These are phyloP conservation scores for Meles meles DNA, from an alignment of 2,113 vertebrate species.

Conservation along the genomic window DNA sequence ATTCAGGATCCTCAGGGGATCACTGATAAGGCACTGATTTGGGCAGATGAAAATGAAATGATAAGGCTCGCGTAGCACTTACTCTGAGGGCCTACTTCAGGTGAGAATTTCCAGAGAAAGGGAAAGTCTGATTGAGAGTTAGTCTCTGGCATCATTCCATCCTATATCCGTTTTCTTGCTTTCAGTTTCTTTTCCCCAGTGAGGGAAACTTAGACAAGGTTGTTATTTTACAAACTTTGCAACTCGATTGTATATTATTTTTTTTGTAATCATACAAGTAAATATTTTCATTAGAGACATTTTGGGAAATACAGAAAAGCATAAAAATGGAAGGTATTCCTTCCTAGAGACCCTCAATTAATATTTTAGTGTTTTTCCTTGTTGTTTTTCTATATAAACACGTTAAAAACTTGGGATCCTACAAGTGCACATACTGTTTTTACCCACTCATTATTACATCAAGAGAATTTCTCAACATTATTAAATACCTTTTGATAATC, in stretches of 20 bases:
- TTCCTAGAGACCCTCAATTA: neutral
- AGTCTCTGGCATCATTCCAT: neutral
- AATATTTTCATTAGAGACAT: neutral
- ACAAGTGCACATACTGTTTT: neutral
- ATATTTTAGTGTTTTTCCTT: slow-evolving; percentile 10
- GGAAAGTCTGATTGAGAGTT: neutral
- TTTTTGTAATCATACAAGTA: neutral
- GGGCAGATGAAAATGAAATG: neutral
- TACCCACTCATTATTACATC: neutral
- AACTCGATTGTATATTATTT: neutral
- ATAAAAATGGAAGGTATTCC: neutral
- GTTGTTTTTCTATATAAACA: neutral
- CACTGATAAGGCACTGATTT: neutral
- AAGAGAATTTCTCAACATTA: neutral
- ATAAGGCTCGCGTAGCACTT: neutral
- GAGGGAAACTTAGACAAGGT: neutral
- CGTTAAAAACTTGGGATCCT: neutral
- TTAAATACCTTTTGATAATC: slow-evolving; percentile 3
- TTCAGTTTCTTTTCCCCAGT: slow-evolving; percentile 55
- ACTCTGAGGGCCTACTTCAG: neutral
- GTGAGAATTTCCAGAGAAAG: neutral
- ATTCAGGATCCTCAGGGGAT: neutral
- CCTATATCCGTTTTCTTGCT: neutral
- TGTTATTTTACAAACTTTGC: neutral
- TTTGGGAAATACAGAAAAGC: slow-evolving; percentile 21